These are phyloP conservation scores for Kryptolebias marmoratus DNA, from an alignment of 2,113 vertebrate genomes.

Conservation along the genomic window DNA sequence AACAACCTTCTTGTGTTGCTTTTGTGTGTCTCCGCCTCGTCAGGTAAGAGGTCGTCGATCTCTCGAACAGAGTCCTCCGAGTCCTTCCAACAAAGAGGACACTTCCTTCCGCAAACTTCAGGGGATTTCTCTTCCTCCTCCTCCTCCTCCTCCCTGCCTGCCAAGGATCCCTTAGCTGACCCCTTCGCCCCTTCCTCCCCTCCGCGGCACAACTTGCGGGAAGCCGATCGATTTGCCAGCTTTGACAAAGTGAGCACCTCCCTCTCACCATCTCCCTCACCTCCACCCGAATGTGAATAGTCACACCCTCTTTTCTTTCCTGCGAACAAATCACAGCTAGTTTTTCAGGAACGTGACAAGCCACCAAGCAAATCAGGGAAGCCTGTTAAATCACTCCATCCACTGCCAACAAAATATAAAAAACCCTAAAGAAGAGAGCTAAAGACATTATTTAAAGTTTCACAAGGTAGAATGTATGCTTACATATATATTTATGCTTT, in stretches of 20 bases:
- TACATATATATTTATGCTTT: conserved; percentile 9
- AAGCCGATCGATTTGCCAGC: conserved; percentile 93
- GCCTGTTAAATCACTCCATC: conserved; percentile 60
- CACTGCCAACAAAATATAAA: conserved; percentile 58
- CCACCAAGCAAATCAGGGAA: conserved; percentile 30
- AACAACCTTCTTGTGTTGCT: not conserved
- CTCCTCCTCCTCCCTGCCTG: conserved; percentile 87
- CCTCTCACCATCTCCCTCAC: conserved; percentile 74
- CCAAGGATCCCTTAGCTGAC: conserved; percentile 89
- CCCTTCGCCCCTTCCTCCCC: conserved; percentile 90
- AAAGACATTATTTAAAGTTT: not conserved
- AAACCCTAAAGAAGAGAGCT: conserved; percentile 7
- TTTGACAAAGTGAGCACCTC: conserved; percentile 98
- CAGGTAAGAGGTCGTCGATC: conserved; percentile 91
- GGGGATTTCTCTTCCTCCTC: conserved; percentile 83
- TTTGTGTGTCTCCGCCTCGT: conserved; percentile 53
- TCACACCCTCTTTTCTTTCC: conserved; percentile 35
- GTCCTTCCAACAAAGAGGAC: conserved; percentile 90
- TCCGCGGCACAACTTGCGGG: conserved; percentile 85
- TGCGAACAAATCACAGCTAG: conserved; percentile 30
- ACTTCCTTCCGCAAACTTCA: conserved; percentile 87
- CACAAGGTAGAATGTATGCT: not conserved
- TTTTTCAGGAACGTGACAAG: conserved; percentile 3
- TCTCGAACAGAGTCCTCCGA: conserved; percentile 92
- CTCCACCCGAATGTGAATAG: conserved; percentile 74